These are phyloP conservation scores for Oophaga pumilio DNA, from an alignment of 2,113 vertebrate genomes.

Conservation along the genomic window DNA sequence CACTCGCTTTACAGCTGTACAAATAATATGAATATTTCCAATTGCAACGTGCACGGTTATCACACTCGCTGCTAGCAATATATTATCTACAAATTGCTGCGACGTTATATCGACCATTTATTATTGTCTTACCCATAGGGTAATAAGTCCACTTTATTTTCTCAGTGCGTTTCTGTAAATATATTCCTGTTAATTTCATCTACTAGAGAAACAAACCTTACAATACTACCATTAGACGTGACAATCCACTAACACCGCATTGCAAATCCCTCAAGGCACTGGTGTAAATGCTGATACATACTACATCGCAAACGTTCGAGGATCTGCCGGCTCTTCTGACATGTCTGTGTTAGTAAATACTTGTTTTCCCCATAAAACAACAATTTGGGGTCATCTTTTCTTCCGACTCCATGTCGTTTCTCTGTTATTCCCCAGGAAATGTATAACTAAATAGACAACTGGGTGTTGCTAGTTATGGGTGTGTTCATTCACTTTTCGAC, in stretches of 20 bases:
- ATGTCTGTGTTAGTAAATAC: background rate
- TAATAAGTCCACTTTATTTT: conserved; percentile 97
- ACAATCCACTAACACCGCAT: background rate
- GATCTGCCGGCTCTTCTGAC: background rate
- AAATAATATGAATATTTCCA: conserved; percentile 80
- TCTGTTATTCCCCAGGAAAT: background rate
- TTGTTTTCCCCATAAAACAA: too few relatives aligned
- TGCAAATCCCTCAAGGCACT: conserved; percentile 28
- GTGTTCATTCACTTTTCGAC: background rate
- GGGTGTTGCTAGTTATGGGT: background rate
- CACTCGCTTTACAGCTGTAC: conserved; percentile 79
- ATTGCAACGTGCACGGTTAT: conserved; percentile 83
- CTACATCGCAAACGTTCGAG: background rate
- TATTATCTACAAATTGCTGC: conserved; percentile 96
- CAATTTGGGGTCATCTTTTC: background rate
- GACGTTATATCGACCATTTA: conserved; percentile 91
- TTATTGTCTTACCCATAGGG: conserved; percentile 99
- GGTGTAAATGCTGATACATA: background rate
- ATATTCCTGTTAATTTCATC: conserved; percentile 93
- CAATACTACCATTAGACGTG: conserved; percentile 86
- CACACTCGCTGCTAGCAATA: conserved; percentile 84
- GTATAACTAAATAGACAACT: background rate
- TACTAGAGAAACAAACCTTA: conserved; percentile 75
- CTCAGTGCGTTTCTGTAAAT: conserved; percentile 93
- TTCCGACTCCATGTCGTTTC: background rate